phyloP scores from a whole-genome alignment of 2,888 invertebrate species.

The Euphydryas editha region DNA sequence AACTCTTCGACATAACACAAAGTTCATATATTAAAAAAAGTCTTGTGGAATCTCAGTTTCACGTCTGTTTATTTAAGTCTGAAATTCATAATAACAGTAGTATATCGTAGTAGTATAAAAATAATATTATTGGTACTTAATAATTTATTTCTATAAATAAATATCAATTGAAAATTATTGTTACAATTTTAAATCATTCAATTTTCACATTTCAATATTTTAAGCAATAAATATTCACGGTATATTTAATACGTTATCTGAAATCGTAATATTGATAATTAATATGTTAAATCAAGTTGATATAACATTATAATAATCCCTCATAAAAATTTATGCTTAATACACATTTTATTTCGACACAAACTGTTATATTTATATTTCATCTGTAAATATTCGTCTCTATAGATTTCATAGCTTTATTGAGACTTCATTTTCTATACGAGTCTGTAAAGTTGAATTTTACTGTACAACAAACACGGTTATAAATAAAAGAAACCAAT shows the following conservation, averaged over 20 bases:
- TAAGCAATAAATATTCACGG: not conserved
- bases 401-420: not conserved
- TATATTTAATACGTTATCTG: not conserved
- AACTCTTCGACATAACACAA: too few relatives aligned
- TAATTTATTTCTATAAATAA: too few relatives aligned
- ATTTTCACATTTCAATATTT: too few relatives aligned
- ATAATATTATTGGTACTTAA: too few relatives aligned
- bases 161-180: too few relatives aligned
- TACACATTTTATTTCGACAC: not conserved
- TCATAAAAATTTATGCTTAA: not conserved
- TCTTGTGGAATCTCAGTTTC: too few relatives aligned
- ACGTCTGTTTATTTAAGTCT: too few relatives aligned
- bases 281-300: not conserved
- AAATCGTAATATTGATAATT: not conserved
- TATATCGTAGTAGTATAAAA: too few relatives aligned
- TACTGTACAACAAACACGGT: slow-evolving; percentile 16
- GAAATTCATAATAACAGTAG: too few relatives aligned
- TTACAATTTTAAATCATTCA: not conserved
- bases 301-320: not conserved
- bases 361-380: not conserved
- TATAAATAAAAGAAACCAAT: slow-evolving; percentile 24
- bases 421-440: not conserved
- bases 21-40: too few relatives aligned
- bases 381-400: not conserved
- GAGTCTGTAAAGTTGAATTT: not conserved